Evolutionary conservation across 2,888 invertebrate genomes (phyloP), one percentile per base, ranked within the genome.

Genomic region (Sesia apiformis): DNA sequence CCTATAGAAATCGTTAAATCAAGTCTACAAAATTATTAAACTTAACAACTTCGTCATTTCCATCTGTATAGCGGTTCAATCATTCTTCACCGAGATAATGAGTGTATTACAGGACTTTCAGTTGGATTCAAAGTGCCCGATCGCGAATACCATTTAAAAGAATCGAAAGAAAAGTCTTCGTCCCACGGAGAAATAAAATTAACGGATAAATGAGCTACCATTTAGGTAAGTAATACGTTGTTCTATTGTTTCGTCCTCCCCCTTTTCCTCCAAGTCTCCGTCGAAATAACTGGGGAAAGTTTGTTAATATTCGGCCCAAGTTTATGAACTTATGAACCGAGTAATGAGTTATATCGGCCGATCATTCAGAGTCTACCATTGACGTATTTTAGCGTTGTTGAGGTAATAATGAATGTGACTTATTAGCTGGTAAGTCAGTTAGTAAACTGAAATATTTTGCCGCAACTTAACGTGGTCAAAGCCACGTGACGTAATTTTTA

Each of bases 211-310:
- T 66, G 63, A 59, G 53, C 52, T 40, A 56, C 63, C 67, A 69
- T 73, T 72, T 67, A 63, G 61, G 58, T 60, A 61, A 66, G 65
- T 72, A 69, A 72, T 71, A 68, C 69, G 63, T 70, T 69, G 60
- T 59, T 56, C 57, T 62, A 63, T 62, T 63, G 60, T 63, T 63
- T 65, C 59, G 55, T 60, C 57, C 57, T 58, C 59, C 55, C 49
- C 40, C 23, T 23, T 53, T 49, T 46, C 39, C 53, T 39, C 38
- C 39, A 23, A 23, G 1, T 23, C 23, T 23, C 23, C 46, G 4
- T 40, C 55, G 53, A 55, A 56, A 64, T 62, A 65, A 63, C 60
- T 64, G 60, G 51, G 40, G 7, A 49, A 65, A 74, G 66, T 68
- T 67, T 62, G 58, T 64, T 69, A 64, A 63, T 66, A 66, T 66